Conservation (phyloP, 2,888 invertebrate genomes). For the Ypsolopha scabrella region DNA sequence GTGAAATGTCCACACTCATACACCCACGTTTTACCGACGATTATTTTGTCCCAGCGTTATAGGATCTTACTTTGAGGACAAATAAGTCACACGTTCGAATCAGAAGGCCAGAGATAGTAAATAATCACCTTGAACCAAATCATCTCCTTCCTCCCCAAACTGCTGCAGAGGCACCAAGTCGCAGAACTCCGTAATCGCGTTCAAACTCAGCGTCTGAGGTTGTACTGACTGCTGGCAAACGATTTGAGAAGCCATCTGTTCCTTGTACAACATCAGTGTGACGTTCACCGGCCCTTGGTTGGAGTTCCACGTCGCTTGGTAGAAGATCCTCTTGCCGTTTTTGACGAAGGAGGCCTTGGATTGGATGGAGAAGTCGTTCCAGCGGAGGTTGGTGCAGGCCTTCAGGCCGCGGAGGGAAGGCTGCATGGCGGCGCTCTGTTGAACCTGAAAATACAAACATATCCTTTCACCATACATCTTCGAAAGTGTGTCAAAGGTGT, state of each 20-base stretch:
- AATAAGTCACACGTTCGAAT: too few species aligned
- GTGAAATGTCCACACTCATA: too few species aligned
- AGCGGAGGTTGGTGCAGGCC: constrained; percentile 77
- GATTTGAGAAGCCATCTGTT: constrained; percentile 72
- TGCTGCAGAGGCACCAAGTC: constrained; percentile 80
- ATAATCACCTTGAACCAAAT: constrained; percentile 74
- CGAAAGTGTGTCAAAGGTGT: too few species aligned
- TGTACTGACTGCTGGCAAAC: constrained; percentile 74
- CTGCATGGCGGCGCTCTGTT: constrained; percentile 78
- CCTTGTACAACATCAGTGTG: constrained; percentile 74
- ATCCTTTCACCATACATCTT: too few species aligned
- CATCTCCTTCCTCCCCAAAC: constrained; percentile 72
- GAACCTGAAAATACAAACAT: constrained; percentile 41
- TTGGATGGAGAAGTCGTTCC: constrained; percentile 78
- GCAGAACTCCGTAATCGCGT: constrained; percentile 84
- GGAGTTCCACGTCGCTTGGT: constrained; percentile 80
- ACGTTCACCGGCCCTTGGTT: constrained; percentile 75
- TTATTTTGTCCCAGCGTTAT: too few species aligned
- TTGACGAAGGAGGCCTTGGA: constrained; percentile 64
- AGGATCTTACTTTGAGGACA: too few species aligned
- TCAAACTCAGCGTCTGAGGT: constrained; percentile 74
- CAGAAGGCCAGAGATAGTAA: too few species aligned
- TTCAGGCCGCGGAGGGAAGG: constrained; percentile 78
- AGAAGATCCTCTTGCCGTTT: constrained; percentile 80
- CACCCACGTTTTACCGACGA: too few species aligned